Conservation (phyloP, 2,888 invertebrate species). For the Platycheirus rosarum region DNA sequence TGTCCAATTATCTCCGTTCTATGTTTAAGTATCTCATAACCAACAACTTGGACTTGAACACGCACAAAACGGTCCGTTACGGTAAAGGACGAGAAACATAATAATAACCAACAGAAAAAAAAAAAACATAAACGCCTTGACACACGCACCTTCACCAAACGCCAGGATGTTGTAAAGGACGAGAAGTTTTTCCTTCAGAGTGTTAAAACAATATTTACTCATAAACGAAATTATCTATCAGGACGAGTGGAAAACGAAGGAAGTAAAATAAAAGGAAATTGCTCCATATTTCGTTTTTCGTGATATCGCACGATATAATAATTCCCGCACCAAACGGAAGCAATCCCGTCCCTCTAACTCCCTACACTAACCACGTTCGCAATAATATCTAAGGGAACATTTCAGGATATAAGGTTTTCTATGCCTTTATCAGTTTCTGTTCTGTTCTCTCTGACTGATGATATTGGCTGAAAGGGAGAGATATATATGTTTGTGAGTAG, state of each 20-base stretch:
- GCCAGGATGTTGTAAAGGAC: not conserved
- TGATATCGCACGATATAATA: slow-evolving; percentile 36
- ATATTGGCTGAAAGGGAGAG: slow-evolving; percentile 13
- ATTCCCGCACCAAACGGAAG: slow-evolving; percentile 22
- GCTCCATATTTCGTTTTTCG: slow-evolving; percentile 50
- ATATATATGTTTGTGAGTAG: not conserved
- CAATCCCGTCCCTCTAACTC: not conserved
- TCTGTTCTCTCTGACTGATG: too few relatives aligned
- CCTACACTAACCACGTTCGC: slow-evolving; percentile 23
- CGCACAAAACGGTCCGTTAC: slow-evolving; percentile 18
- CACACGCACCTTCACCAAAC: not conserved
- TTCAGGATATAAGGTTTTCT: slow-evolving; percentile 30
- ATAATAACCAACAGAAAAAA: slow-evolving; percentile 29
- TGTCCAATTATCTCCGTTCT: slow-evolving; percentile 52
- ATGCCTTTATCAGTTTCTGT: slow-evolving; percentile 43
- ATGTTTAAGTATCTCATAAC: slow-evolving; percentile 50
- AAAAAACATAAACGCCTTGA: slow-evolving; percentile 16
- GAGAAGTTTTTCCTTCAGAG: slow-evolving; percentile 25
- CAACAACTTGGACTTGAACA: slow-evolving; percentile 44
- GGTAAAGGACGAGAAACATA: slow-evolving; percentile 4
- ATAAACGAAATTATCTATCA: slow-evolving; percentile 57
- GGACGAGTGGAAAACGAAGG: slow-evolving; percentile 15
- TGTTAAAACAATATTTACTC: slow-evolving; percentile 70
- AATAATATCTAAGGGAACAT: slow-evolving; percentile 26
- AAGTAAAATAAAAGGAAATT: slow-evolving; percentile 14